Conservation (phyloP, 2,888 invertebrate species). For the Acleris sparsana region DNA sequence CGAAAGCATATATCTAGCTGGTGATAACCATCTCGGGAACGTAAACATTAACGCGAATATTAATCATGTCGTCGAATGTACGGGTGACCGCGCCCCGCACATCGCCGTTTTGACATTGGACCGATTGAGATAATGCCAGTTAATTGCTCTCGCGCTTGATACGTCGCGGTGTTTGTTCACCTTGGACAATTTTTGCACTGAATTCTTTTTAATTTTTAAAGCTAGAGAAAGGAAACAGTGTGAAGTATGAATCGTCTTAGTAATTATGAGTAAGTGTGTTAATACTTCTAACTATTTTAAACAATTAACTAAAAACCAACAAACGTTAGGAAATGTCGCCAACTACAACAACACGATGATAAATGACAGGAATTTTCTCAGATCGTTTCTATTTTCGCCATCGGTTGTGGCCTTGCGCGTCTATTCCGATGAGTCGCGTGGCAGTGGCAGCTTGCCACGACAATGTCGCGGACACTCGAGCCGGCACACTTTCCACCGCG, state of each 20-base stretch:
- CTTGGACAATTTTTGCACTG: constrained; percentile 42
- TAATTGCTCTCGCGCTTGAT: constrained; percentile 35
- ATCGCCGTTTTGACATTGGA: constrained; percentile 41
- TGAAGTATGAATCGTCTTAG: background rate
- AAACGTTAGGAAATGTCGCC: constrained; percentile 19
- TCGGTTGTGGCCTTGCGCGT: constrained; percentile 75
- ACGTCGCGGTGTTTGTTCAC: constrained; percentile 39
- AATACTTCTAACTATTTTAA: constrained; percentile 3
- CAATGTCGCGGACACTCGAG: constrained; percentile 63
- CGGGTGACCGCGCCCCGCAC: constrained; percentile 36
- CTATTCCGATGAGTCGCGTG: constrained; percentile 60
- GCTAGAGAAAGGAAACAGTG: background rate
- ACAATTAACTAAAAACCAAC: constrained; percentile 6
- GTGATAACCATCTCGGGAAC: constrained; percentile 44
- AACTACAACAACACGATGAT: constrained; percentile 34
- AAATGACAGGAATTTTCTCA: constrained; percentile 48
- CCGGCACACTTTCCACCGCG: constrained; percentile 67
- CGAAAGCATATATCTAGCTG: constrained; percentile 37
- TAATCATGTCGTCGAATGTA: constrained; percentile 42
- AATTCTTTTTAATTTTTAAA: constrained; percentile 27
- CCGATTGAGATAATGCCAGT: constrained; percentile 40
- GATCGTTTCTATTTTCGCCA: constrained; percentile 62
- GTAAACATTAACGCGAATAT: constrained; percentile 44
- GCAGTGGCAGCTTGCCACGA: constrained; percentile 73
- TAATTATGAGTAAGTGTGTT: background rate